Evolutionary conservation across 2,113 vertebrate genomes (phyloP).

Genomic region (Bufo bufo): DNA sequence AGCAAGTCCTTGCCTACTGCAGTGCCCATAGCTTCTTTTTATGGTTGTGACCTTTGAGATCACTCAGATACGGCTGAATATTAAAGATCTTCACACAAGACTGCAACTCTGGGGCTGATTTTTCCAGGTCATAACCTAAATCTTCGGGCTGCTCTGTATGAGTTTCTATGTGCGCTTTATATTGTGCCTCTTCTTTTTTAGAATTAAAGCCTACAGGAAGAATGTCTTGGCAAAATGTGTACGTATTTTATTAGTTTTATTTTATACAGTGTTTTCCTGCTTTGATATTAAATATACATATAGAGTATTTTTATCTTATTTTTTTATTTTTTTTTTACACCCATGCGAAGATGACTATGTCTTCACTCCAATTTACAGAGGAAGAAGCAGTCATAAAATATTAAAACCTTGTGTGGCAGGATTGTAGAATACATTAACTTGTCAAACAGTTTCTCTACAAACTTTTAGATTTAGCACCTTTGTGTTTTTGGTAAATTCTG

Average conservation of each 20-base stretch:
- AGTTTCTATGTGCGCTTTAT: neutral
- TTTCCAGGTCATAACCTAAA: slow-evolving; percentile 4
- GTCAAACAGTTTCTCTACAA: neutral
- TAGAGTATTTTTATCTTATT: neutral
- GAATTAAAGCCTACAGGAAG: slow-evolving; percentile 92
- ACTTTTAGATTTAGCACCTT: slow-evolving; percentile 34
- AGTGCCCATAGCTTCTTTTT: neutral
- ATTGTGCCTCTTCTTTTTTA: slow-evolving; percentile 68
- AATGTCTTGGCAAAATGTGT: slow-evolving; percentile 98
- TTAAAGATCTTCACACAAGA: neutral
- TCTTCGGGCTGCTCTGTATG: neutral
- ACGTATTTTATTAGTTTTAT: slow-evolving; percentile 68
- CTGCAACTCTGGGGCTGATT: neutral
- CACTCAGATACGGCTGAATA: neutral
- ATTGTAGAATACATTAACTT: slow-evolving; percentile 13
- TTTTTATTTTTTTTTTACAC: neutral
- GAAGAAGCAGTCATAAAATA: slow-evolving; percentile 15
- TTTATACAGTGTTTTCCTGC: neutral
- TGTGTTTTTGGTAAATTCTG: neutral
- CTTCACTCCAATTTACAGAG: neutral
- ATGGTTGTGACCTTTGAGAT: neutral
- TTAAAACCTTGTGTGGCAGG: slow-evolving; percentile 15
- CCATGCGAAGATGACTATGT: neutral
- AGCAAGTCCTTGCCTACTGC: too few relatives aligned
- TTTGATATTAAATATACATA: neutral